These are phyloP conservation scores for Pseudomyrmex cubaensis DNA, from an alignment of 1,140 invertebrate genomes.

Conservation along the genomic window DNA sequence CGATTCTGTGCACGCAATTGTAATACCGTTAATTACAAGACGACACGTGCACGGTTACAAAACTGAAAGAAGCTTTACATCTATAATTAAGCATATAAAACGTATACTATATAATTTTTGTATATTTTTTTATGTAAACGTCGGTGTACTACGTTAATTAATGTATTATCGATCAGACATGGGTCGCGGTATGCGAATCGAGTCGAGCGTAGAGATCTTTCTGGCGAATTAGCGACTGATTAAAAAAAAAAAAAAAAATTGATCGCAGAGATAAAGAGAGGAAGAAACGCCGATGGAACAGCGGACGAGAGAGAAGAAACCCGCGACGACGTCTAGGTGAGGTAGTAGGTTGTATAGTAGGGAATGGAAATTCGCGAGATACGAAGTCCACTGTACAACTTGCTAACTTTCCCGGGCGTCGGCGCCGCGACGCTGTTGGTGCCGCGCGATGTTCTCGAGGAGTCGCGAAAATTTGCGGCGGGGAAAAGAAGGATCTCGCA, in stretches of 20 bases:
- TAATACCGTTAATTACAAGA: too few relatives aligned
- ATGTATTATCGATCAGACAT: neutral
- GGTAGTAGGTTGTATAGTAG: slow-evolving; percentile 93
- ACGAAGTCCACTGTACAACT: slow-evolving; percentile 89
- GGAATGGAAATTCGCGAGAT: slow-evolving; percentile 88
- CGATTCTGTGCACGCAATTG: too few relatives aligned
- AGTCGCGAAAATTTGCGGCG: neutral
- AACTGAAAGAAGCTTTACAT: too few relatives aligned
- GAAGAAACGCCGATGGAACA: slow-evolving; percentile 32
- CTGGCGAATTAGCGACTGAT: neutral
- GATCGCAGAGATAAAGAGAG: neutral
- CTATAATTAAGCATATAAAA: too few relatives aligned
- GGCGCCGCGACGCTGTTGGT: slow-evolving; percentile 77
- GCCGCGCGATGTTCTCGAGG: slow-evolving; percentile 50
- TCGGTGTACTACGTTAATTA: neutral
- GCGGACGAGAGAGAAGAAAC: slow-evolving; percentile 38
- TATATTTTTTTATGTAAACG: neutral
- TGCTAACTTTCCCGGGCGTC: slow-evolving; percentile 90
- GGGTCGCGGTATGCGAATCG: neutral
- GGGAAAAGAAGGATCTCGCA: neutral
- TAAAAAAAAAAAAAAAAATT: slow-evolving; percentile 4
- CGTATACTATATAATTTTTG: too few relatives aligned
- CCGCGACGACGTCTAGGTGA: slow-evolving; percentile 86
- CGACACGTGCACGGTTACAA: neutral
- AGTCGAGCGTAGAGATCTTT: neutral